These are phyloP conservation scores for Latrodectus hesperus DNA, from an alignment of 2,888 invertebrate species.

Conservation along the genomic window DNA sequence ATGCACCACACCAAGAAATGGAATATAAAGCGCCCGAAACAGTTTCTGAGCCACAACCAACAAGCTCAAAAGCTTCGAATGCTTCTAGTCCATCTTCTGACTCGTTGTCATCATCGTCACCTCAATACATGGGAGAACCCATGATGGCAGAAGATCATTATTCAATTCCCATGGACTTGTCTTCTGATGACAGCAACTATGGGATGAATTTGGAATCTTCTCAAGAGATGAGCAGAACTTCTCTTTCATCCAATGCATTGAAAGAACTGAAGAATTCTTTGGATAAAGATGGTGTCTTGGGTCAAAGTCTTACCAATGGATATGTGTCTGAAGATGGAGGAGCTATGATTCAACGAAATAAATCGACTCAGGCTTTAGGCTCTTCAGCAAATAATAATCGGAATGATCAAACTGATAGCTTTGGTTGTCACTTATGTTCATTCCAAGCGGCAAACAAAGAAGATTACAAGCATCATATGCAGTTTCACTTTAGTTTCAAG, in stretches of 20 bases:
- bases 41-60: background rate
- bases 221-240: background rate
- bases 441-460: constrained; percentile 76
- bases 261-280: constrained; percentile 43
- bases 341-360: too few species aligned
- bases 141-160: background rate
- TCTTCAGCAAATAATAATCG: background rate
- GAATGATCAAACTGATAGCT: background rate
- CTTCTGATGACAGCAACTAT: constrained; percentile 39
- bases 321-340: background rate
- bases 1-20: constrained; percentile 11
- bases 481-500: constrained; percentile 78
- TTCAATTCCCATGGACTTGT: background rate
- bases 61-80: background rate
- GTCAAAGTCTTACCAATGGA: background rate
- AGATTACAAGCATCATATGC: constrained; percentile 78
- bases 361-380: too few species aligned
- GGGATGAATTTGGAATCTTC: background rate
- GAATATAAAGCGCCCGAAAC: background rate
- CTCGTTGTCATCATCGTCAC: constrained; percentile 40
- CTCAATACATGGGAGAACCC: background rate
- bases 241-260: constrained; percentile 15
- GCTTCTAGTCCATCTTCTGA: constrained; percentile 34
- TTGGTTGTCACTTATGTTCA: constrained; percentile 78
- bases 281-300: constrained; percentile 32